Percentiles rank a stretch among this genome's conserved stretches.
Conservation (phyloP, 2,797 vertebrate genomes). For the Lepus townsendii region DNA sequence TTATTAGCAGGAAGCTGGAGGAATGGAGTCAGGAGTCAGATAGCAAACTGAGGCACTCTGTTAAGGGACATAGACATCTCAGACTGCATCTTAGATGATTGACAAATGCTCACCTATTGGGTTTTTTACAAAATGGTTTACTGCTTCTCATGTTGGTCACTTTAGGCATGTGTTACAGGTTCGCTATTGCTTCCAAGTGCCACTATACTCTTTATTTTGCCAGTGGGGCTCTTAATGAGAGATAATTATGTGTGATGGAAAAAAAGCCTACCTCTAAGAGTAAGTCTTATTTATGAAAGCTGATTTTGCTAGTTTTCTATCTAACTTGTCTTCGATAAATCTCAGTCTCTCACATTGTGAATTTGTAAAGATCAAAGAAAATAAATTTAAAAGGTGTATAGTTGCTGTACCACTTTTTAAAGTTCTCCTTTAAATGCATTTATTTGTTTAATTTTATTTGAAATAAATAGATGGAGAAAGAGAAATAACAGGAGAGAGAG, state of each 20-base stretch:
- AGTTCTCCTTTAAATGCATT: too few relatives aligned
- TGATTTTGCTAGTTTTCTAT: neutral
- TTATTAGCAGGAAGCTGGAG: too few relatives aligned
- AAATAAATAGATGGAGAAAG: too few relatives aligned
- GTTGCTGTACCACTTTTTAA: too few relatives aligned
- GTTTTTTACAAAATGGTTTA: neutral
- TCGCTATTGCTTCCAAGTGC: neutral
- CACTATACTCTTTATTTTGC: neutral
- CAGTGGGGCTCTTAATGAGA: neutral
- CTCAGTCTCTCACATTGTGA: neutral
- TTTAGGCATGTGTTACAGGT: neutral
- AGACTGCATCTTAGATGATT: too few relatives aligned
- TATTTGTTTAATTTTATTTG: too few relatives aligned
- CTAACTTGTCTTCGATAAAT: neutral
- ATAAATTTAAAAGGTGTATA: neutral
- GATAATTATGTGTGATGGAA: neutral
- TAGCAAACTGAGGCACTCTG: too few relatives aligned
- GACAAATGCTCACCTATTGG: neutral
- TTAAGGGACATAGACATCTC: too few relatives aligned
- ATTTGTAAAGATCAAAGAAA: slow-evolving; percentile 9
- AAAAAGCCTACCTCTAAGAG: neutral
- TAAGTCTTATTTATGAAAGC: neutral
- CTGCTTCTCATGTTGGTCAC: neutral
- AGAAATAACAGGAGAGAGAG: too few relatives aligned
- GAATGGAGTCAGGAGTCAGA: too few relatives aligned